phyloP scores from a whole-genome alignment of 2,888 invertebrate species.

The Caenorhabditis parvicauda region DNA sequence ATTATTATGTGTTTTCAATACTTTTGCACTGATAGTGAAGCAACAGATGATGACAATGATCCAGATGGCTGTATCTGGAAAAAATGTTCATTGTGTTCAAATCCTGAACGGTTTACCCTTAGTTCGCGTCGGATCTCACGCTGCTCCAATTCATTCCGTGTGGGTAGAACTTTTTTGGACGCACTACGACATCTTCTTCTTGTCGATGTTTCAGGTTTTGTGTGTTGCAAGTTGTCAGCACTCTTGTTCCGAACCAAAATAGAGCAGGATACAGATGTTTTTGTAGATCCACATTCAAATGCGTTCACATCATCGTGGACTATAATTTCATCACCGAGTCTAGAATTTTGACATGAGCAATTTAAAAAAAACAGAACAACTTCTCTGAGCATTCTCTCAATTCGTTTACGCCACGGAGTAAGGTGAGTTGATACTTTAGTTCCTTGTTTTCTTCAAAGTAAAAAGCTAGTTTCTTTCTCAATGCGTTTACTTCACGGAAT shows the following conservation, averaged over 20 bases:
- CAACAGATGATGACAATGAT: constrained; percentile 26
- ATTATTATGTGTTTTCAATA: no score
- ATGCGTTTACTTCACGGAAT: constrained; percentile 52
- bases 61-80: constrained; percentile 23
- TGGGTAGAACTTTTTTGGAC: constrained; percentile 19
- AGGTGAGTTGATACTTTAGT: constrained; percentile 44
- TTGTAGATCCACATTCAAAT: constrained; percentile 34
- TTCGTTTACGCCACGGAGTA: constrained; percentile 55
- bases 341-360: no score
- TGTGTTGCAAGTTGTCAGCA: constrained; percentile 12
- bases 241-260: constrained; percentile 27
- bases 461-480: constrained; percentile 39
- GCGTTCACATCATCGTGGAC: constrained; percentile 33
- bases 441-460: constrained; percentile 32
- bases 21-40: constrained; percentile 21
- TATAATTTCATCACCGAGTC: constrained; percentile 29
- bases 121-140: constrained; percentile 22
- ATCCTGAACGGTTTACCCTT: constrained; percentile 8
- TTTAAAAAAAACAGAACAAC: constrained; percentile 6
- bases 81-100: background rate
- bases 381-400: constrained; percentile 35
- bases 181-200: constrained; percentile 25
- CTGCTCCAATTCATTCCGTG: constrained; percentile 18
- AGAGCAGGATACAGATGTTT: constrained; percentile 29
- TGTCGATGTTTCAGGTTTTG: constrained; percentile 13